Base-by-base conservation (phyloP, 2,797 vertebrate species). In the Gymnothorax reevesii region DNA sequence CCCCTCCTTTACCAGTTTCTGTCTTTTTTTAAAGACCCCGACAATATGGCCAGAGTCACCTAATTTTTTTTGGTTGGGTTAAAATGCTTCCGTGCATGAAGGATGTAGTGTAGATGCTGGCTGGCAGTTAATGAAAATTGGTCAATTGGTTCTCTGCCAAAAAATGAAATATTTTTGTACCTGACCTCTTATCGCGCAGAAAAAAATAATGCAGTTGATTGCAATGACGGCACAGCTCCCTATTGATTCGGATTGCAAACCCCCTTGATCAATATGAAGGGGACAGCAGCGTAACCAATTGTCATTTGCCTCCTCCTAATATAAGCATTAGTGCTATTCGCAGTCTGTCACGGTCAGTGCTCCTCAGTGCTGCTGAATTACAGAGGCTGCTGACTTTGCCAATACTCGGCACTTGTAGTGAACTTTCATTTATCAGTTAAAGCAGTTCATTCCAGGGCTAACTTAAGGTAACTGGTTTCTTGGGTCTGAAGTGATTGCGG, bases 221-320 rank as follows among this genome's bases (percentile, higher is more conserved):
- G 27, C 42, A 15, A 55, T 84, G 73, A 84, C 71, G 64, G 25
- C 27, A 60, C 83, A 71, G 42, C 64, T 55, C 20, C 75, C 73
- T 17, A 75, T 75, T 15, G 42, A 75, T 75, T 33, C 15, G 71
- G 12, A 75, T 75, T 15, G 33, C 33, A 2, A 79, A 54, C 49
- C 33, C 22, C 42, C 4, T 20, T 52, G 9, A 79, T 79, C 75
- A 79, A 79, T 52, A 75, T 33, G 10, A 15, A 15, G 10, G 27
- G 27, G 15, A 9, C 75, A 54, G 71, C 33, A 20, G 75, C 54
- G 75, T 79, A 22, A 54, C 15, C 75, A 2, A 77, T 42, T 42
- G 75, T 79, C 1, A 4, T 8, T 6, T 42, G 33, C 2, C 17
- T 15, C 49, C 2, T 27, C 75, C 20, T 52, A 15, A 77, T 17